These are phyloP conservation scores for Setipinna tenuifilis DNA, from an alignment of 2,797 vertebrate species.

Conservation along the genomic window DNA sequence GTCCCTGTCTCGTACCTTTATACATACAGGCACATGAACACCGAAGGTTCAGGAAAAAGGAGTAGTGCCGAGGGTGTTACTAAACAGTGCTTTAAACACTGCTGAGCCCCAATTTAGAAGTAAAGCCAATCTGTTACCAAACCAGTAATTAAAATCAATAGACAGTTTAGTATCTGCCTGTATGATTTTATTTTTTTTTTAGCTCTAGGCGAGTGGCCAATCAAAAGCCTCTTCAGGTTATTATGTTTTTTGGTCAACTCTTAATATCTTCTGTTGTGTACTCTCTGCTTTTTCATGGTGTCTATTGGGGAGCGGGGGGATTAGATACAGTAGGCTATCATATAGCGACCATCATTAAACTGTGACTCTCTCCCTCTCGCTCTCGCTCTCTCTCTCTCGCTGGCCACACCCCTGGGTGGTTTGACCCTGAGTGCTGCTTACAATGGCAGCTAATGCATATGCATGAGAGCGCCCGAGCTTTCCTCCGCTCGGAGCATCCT, in stretches of 20 bases:
- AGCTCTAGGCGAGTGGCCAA: no score
- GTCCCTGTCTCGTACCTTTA: no score
- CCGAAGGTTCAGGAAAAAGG: not conserved
- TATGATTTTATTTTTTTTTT: not conserved
- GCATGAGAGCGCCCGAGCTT: slow-evolving; percentile 56
- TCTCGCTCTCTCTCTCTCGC: slow-evolving; percentile 20
- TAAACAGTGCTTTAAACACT: no score
- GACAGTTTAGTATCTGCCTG: not conserved
- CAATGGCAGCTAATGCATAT: slow-evolving; percentile 64
- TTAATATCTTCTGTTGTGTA: not conserved
- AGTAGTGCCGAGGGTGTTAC: not conserved
- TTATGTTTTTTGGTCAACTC: not conserved
- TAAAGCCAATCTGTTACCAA: not conserved
- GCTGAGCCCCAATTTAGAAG: not conserved
- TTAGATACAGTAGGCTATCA: not conserved
- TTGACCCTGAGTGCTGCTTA: slow-evolving; percentile 58
- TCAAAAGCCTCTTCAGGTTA: no score
- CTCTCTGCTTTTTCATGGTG: not conserved
- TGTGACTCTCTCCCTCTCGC: slow-evolving; percentile 10
- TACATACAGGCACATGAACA: not conserved
- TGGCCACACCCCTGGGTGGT: slow-evolving; percentile 68
- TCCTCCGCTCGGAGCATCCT: slow-evolving; percentile 55
- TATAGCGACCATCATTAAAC: not conserved
- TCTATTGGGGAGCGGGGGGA: not conserved
- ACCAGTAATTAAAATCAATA: no score